Evolutionary conservation across 2,888 invertebrate species (phyloP), one percentile per base, ranked within the genome.

Genomic region (Caenorhabditis doughertyi): DNA sequence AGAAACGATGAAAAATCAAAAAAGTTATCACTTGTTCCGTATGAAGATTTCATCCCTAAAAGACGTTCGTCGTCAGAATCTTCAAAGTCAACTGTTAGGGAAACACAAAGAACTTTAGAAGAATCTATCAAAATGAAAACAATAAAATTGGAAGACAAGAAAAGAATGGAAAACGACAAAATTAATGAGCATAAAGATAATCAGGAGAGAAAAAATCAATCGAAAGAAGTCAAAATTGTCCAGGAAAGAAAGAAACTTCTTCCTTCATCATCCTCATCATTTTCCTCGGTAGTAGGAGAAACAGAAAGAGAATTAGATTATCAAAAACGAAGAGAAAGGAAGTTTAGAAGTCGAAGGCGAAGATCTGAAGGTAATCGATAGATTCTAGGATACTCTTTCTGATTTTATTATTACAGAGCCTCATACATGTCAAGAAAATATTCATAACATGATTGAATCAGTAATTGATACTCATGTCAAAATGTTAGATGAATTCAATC

Each of bases 401-500:
- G 35, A 2, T 35, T 51, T 35, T 18, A 35, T 27, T 47, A 25
- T 74, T 74, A 25, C 67, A 76, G 67, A 68, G 35, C 60, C 68
- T 13, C 60, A 39, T 23, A 68, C 58, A 11, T 68, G 68, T 18
- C 68, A 68, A 62, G n/a, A 44, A 8, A 74, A 68, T 35, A 23
- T 68, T 35, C 77, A 68, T 60, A 62, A 68, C 16, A 42, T 62
- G 35, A 42, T 70, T 16, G 60, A 60, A 13, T 56, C 65, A 1
- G 68, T 70, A 13, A 68, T 65, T 16, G 55, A 53, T 3, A 74
- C 74, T 18, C 77, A 77, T 29, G 67, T 77, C 27, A 53, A 77
- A 53, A 60, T 70, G 77, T 42, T 77, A 21, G 68, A 55, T 53
- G 77, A 77, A 25, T 77, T 77, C 70, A 70, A 77, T 32, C 42